Conservation (phyloP, 1,140 invertebrate species). For the Anastrepha ludens region DNA sequence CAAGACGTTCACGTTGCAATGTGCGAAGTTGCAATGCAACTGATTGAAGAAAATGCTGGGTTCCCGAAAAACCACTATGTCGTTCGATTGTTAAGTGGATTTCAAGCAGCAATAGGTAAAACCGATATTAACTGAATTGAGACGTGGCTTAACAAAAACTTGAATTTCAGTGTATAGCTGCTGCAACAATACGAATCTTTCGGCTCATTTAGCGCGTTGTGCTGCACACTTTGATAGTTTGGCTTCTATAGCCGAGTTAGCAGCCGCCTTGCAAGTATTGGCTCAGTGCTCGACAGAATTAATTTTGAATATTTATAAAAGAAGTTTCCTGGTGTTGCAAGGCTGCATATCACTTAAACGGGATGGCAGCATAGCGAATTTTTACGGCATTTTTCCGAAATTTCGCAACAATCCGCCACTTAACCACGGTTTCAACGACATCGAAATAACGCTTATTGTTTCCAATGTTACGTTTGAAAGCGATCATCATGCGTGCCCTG, state of each 20-base stretch:
- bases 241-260: slow-evolving; percentile 16
- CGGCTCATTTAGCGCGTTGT: not conserved
- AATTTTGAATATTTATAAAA: slow-evolving; percentile 48
- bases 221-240: not conserved
- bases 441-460: slow-evolving; percentile 51
- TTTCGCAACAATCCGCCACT: slow-evolving; percentile 57
- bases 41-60: slow-evolving; percentile 51
- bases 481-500: too few species aligned
- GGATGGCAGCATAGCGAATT: not conserved
- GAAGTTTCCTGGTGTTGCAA: slow-evolving; percentile 46
- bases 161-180: not conserved
- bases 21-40: slow-evolving; percentile 54
- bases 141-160: not conserved
- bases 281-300: slow-evolving; percentile 37
- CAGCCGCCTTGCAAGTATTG: slow-evolving; percentile 30
- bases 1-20: slow-evolving; percentile 56
- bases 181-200: slow-evolving; percentile 34
- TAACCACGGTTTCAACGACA: slow-evolving; percentile 54
- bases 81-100: slow-evolving; percentile 42
- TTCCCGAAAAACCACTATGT: slow-evolving; percentile 43
- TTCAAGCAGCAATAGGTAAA: slow-evolving; percentile 52
- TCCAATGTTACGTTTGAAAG: not conserved
- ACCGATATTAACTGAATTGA: not conserved
- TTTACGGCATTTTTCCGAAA: slow-evolving; percentile 54
- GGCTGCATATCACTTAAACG: slow-evolving; percentile 15